Conservation (phyloP, 1,140 invertebrate genomes). For the Trichonephila inaurata region DNA sequence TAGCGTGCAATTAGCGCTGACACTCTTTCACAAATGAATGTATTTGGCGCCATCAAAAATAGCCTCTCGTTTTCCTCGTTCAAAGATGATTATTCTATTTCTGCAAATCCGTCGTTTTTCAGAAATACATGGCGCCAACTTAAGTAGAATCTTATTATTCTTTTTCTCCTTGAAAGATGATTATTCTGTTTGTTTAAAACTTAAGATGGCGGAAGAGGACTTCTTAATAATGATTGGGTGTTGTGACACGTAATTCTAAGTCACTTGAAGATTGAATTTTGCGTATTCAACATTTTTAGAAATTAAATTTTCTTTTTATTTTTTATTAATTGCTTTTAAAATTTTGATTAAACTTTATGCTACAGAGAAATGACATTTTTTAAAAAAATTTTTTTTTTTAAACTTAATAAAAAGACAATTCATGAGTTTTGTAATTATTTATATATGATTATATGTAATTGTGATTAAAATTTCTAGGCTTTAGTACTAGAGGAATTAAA, state of each 20-base stretch:
- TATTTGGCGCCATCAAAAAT: constrained; percentile 20
- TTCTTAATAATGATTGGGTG: neutral
- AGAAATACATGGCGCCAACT: neutral
- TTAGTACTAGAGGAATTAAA: too few species aligned
- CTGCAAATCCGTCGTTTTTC: neutral
- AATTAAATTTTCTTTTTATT: neutral
- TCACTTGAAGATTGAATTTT: neutral
- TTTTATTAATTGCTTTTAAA: neutral
- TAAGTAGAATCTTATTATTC: neutral
- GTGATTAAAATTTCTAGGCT: too few species aligned
- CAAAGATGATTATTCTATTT: neutral
- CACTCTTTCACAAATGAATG: constrained; percentile 33
- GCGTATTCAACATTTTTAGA: neutral
- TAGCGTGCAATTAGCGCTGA: constrained; percentile 4
- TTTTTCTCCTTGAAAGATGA: constrained; percentile 19
- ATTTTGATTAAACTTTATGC: too few species aligned
- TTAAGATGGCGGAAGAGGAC: neutral
- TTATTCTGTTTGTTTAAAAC: neutral
- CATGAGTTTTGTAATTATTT: too few species aligned
- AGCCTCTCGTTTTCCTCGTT: neutral
- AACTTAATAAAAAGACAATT: too few species aligned
- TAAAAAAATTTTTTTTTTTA: too few species aligned
- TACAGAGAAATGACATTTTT: too few species aligned
- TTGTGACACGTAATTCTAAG: neutral
- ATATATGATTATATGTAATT: too few species aligned